Conservation (phyloP, 2,113 vertebrate species). For the Falco punctatus region DNA sequence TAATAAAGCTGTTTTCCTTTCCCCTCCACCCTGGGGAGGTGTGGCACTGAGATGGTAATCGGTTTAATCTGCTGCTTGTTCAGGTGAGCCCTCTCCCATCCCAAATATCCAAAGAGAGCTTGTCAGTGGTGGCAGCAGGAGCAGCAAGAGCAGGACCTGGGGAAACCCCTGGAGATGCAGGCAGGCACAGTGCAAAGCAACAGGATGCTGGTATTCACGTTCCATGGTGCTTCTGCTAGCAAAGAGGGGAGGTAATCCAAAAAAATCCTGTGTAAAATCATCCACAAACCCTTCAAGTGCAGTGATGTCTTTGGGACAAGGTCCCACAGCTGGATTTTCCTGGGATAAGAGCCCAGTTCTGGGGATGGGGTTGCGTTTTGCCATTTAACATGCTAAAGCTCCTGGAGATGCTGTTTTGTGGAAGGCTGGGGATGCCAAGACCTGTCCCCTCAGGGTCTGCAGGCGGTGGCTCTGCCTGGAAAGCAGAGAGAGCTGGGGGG, state of each 20-base stretch:
- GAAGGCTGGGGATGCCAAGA: background rate
- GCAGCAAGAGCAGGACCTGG: background rate
- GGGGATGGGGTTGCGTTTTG: rapidly evolving
- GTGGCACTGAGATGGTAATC: background rate
- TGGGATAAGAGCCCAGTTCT: background rate
- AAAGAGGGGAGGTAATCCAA: background rate
- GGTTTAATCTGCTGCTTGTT: background rate
- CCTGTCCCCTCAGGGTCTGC: rapidly evolving
- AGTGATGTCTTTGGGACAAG: rapidly evolving
- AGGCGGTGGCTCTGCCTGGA: background rate
- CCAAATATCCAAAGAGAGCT: background rate
- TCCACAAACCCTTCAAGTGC: background rate
- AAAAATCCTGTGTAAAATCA: background rate
- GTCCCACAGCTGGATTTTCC: rapidly evolving
- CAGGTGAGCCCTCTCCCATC: background rate
- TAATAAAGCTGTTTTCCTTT: background rate
- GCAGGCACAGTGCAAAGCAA: rapidly evolving
- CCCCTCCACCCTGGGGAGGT: background rate
- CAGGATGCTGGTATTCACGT: rapidly evolving
- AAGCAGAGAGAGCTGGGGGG: background rate
- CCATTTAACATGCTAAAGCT: background rate
- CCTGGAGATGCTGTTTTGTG: background rate
- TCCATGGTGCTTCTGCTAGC: background rate
- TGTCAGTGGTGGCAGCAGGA: rapidly evolving
- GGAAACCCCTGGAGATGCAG: background rate